Percentiles rank a stretch among this genome's conserved stretches.
These are phyloP conservation scores for Heliocidaris tuberculata DNA, from an alignment of 35 echinoderm and acorn worm genomes.

Conservation along the genomic window DNA sequence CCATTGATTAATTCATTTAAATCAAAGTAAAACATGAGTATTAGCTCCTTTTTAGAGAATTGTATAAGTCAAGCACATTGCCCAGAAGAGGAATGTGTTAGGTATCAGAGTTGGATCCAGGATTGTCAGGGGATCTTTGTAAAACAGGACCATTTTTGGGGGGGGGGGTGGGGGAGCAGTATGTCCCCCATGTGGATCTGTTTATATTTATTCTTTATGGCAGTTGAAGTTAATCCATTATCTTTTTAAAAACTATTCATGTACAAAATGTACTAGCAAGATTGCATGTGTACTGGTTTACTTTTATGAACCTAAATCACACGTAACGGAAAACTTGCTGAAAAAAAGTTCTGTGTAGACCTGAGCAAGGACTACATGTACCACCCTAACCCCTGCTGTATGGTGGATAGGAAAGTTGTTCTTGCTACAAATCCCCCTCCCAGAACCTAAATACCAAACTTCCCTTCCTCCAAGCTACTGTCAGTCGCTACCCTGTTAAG, in stretches of 20 bases:
- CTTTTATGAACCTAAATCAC: too few species aligned
- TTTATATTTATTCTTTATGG: background rate
- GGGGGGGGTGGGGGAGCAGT: too few species aligned
- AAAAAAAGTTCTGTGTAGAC: background rate
- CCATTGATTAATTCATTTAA: too few species aligned
- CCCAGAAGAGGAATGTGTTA: too few species aligned
- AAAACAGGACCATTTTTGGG: too few species aligned
- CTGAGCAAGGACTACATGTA: background rate
- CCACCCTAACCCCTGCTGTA: background rate
- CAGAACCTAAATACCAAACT: slow-evolving; percentile 42
- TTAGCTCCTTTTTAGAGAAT: too few species aligned
- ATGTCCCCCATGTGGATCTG: background rate
- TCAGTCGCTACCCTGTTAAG: background rate
- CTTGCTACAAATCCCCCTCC: slow-evolving; percentile 26
- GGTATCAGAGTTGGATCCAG: too few species aligned
- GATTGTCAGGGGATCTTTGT: too few species aligned
- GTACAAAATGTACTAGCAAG: background rate
- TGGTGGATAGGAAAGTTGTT: background rate
- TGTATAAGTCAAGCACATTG: too few species aligned
- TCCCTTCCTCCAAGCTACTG: slow-evolving; percentile 24
- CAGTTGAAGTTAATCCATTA: background rate
- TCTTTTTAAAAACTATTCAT: background rate
- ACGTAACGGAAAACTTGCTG: too few species aligned
- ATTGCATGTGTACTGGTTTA: too few species aligned
- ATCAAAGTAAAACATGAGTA: too few species aligned